A percentile compares a stretch with the other conserved stretches of the same genome.
phyloP scores from a whole-genome alignment of 2,888 invertebrate species.

The Platycheirus rosarum region DNA sequence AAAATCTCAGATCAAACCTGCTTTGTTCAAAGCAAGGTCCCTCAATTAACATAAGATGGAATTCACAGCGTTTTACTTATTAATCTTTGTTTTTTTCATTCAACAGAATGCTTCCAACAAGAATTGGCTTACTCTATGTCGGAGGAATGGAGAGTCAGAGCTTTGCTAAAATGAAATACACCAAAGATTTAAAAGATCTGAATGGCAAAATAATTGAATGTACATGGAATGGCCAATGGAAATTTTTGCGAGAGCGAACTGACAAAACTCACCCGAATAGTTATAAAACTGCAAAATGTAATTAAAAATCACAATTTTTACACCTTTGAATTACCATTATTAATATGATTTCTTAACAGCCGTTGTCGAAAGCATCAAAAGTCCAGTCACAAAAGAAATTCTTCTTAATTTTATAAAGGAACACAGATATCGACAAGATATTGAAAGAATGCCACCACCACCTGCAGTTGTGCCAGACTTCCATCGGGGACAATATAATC shows the following conservation, averaged over 20 bases:
- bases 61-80: too few relatives aligned
- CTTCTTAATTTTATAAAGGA: constrained; percentile 89
- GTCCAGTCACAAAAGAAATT: constrained; percentile 93
- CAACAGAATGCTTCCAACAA: constrained; percentile 87
- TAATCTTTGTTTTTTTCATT: constrained; percentile 74
- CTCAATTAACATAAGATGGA: too few relatives aligned
- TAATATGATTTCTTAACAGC: constrained; percentile 84
- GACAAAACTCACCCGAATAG: constrained; percentile 99
- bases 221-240: constrained; percentile 92
- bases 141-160: constrained; percentile 87
- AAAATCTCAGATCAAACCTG: too few relatives aligned
- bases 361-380: constrained; percentile 90
- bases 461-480: constrained; percentile 34
- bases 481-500: constrained; percentile 51
- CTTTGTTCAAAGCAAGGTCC: too few relatives aligned
- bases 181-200: constrained; percentile 89
- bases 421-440: constrained; percentile 86
- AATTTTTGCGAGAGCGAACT: constrained; percentile 96
- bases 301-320: constrained; percentile 55
- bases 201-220: constrained; percentile 99
- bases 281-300: constrained; percentile 91
- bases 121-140: constrained; percentile 90
- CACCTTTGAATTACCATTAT: not conserved
- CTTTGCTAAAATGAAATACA: constrained; percentile 90
- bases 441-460: constrained; percentile 89